These are phyloP conservation scores for Heliconius eleuchia DNA, from an alignment of 1,140 invertebrate species.

Conservation along the genomic window DNA sequence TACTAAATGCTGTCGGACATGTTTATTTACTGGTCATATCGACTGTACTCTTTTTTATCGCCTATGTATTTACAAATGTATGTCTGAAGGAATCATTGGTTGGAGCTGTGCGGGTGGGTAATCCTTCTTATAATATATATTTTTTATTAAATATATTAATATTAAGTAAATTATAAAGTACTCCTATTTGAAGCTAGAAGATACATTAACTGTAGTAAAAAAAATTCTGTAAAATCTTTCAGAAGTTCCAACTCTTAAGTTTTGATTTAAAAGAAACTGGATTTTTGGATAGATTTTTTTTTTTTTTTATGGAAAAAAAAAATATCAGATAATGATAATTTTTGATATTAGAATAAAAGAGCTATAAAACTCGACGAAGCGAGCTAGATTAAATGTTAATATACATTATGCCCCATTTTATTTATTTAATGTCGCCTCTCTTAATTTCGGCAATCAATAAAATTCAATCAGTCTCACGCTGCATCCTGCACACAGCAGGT, in stretches of 20 bases:
- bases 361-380: background rate
- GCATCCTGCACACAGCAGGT: too few relatives aligned
- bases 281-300: too few relatives aligned
- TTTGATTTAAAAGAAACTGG: too few relatives aligned
- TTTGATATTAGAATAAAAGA: background rate
- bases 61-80: constrained; percentile 56
- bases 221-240: too few relatives aligned
- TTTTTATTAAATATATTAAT: background rate
- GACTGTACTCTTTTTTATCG: constrained; percentile 51
- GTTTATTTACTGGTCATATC: constrained; percentile 66
- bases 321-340: too few relatives aligned
- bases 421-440: background rate
- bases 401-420: background rate
- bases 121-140: background rate
- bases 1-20: constrained; percentile 79
- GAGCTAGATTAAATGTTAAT: background rate
- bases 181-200: too few relatives aligned
- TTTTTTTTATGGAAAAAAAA: too few relatives aligned
- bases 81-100: constrained; percentile 61
- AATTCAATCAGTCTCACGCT: too few relatives aligned
- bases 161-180: background rate
- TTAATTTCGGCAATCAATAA: too few relatives aligned
- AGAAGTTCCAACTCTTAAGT: too few relatives aligned
- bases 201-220: too few relatives aligned
- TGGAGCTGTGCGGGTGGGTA: constrained; percentile 64